Conservation (phyloP, 2,888 invertebrate species). For the Drosophila neutralis region DNA sequence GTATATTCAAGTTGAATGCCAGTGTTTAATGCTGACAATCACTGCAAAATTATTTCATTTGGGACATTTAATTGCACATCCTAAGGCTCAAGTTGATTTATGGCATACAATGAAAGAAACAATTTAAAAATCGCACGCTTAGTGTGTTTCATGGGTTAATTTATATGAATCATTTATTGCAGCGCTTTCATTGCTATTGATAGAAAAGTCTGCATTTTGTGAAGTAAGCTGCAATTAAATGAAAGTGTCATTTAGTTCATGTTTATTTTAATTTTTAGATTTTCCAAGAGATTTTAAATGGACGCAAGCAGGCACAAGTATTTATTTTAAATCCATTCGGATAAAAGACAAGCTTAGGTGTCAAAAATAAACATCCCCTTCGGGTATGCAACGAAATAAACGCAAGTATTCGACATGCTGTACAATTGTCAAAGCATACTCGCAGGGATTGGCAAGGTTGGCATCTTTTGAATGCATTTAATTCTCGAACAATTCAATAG, state of each 20-base stretch:
- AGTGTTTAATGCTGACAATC: background rate
- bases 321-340: background rate
- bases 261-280: background rate
- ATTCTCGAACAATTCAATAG: slow-evolving; percentile 2
- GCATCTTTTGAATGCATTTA: slow-evolving; percentile 4
- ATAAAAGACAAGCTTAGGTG: background rate
- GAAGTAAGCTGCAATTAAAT: background rate
- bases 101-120: background rate
- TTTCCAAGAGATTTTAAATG: background rate
- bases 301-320: background rate
- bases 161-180: no score
- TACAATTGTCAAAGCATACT: slow-evolving; percentile 13
- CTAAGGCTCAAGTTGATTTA: background rate
- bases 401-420: background rate
- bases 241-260: background rate
- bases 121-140: background rate
- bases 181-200: no score
- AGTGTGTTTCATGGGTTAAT: no score
- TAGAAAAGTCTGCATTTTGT: background rate
- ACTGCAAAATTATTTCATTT: background rate
- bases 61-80: background rate
- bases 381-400: slow-evolving; percentile 11
- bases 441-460: background rate
- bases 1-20: background rate
- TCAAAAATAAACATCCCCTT: background rate